Percentiles rank a stretch among this genome's conserved stretches.
Evolutionary conservation across 2,888 invertebrate genomes (phyloP).

Genomic region (Lordiphosa andalusiaca): DNA sequence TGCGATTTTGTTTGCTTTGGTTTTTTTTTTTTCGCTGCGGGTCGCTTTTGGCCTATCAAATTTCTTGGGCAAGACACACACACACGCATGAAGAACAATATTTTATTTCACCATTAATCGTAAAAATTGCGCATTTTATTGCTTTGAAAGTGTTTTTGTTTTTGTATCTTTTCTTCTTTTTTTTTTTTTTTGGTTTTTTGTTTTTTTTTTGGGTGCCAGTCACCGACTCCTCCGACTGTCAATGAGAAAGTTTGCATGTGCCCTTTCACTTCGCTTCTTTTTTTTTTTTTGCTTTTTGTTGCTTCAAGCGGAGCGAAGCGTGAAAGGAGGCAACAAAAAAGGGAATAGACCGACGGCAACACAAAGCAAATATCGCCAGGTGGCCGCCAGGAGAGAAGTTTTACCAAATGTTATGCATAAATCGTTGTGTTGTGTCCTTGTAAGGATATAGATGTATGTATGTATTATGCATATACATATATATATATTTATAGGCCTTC

Average conservation of each 20-base stretch:
- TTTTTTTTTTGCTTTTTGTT: too few species aligned
- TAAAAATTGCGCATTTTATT: slow-evolving; percentile 62
- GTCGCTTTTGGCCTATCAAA: slow-evolving; percentile 31
- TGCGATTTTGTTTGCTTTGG: slow-evolving; percentile 42
- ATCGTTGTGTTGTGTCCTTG: slow-evolving; percentile 33
- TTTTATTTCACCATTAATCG: slow-evolving; percentile 68
- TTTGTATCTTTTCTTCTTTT: neutral
- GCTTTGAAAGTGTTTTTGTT: slow-evolving; percentile 50
- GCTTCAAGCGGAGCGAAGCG: slow-evolving; percentile 4
- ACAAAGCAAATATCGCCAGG: slow-evolving; percentile 45
- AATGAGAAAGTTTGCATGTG: slow-evolving; percentile 54
- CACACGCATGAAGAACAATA: slow-evolving; percentile 38
- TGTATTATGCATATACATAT: slow-evolving; percentile 1
- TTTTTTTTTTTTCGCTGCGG: too few species aligned
- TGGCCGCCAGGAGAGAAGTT: slow-evolving; percentile 11
- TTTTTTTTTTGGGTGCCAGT: slow-evolving; percentile 18
- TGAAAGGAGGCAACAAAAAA: slow-evolving; percentile 5
- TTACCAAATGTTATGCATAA: slow-evolving; percentile 47
- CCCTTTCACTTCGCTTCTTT: neutral
- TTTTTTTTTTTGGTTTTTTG: slow-evolving; percentile 3
- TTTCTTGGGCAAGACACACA: slow-evolving; percentile 16
- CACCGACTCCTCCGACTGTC: slow-evolving; percentile 13
- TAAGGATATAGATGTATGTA: slow-evolving; percentile 5
- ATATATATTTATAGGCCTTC: slow-evolving; percentile 9
- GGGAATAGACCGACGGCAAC: slow-evolving; percentile 1